Conservation (phyloP, 2,797 vertebrate species). For the Cephalopachus bancanus region DNA sequence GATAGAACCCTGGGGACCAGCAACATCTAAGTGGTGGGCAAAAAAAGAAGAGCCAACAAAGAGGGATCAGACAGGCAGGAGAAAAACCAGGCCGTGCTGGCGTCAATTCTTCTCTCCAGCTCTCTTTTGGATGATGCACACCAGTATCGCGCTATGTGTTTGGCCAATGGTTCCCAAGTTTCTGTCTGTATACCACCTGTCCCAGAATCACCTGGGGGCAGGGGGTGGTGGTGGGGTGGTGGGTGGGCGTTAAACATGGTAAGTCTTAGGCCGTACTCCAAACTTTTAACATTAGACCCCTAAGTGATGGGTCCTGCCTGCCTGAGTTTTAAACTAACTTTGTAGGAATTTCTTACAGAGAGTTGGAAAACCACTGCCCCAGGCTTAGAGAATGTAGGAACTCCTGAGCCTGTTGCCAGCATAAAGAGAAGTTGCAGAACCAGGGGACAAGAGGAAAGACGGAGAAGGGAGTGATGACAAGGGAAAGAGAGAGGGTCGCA, state of each 20-base stretch:
- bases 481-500: not conserved
- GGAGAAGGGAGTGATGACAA: not conserved
- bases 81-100: not conserved
- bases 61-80: not conserved
- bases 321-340: slow-evolving; percentile 21
- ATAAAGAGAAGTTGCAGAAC: not conserved
- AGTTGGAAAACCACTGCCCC: not conserved
- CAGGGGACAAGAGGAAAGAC: not conserved
- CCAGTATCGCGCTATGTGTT: not conserved
- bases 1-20: not conserved
- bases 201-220: not conserved
- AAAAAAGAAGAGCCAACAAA: not conserved
- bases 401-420: not conserved
- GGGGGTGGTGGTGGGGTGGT: fast-evolving
- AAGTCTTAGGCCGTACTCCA: not conserved
- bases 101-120: not conserved
- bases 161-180: not conserved
- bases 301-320: not conserved
- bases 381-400: not conserved
- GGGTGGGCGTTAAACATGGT: not conserved
- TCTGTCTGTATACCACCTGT: not conserved
- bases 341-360: not conserved
- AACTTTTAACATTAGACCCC: not conserved
- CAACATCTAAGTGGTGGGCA: too few relatives aligned
- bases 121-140: not conserved